A percentile compares a stretch with the other conserved stretches of the same genome.
Conservation (phyloP, 1,140 invertebrate genomes). For the Batillaria attramentaria region DNA sequence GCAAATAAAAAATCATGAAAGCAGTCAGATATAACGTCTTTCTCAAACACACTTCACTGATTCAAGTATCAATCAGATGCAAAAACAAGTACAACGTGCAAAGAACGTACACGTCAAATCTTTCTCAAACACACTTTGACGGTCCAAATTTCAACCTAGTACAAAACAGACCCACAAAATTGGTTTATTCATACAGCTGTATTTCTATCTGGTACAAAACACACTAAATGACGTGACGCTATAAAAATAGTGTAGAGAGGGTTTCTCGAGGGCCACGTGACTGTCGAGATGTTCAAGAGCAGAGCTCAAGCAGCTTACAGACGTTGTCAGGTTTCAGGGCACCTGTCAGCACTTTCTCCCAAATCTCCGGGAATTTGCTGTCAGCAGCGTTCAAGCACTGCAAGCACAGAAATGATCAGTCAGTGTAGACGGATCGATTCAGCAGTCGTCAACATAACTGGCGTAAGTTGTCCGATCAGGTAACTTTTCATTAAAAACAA, state of each 20-base stretch:
- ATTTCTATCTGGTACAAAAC: not conserved
- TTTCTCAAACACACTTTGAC: no score
- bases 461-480: not conserved
- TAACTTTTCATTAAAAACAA: not conserved
- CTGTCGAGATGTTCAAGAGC: no score
- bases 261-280: not conserved
- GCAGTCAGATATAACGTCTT: no score
- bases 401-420: not conserved
- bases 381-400: conserved; percentile 23
- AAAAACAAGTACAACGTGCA: no score
- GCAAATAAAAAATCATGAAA: no score
- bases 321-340: not conserved
- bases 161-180: not conserved
- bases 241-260: not conserved
- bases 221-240: not conserved
- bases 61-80: no score
- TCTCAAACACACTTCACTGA: no score
- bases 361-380: conserved; percentile 19
- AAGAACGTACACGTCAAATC: no score
- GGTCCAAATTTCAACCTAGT: no score
- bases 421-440: not conserved
- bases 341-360: conserved; percentile 15
- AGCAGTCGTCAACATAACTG: not conserved
- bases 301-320: conserved; percentile 4
- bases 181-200: not conserved